A percentile compares a stretch with the other conserved stretches of the same genome.
These are phyloP conservation scores for Adineta ricciae DNA, from an alignment of 2,888 invertebrate species.

Conservation along the genomic window DNA sequence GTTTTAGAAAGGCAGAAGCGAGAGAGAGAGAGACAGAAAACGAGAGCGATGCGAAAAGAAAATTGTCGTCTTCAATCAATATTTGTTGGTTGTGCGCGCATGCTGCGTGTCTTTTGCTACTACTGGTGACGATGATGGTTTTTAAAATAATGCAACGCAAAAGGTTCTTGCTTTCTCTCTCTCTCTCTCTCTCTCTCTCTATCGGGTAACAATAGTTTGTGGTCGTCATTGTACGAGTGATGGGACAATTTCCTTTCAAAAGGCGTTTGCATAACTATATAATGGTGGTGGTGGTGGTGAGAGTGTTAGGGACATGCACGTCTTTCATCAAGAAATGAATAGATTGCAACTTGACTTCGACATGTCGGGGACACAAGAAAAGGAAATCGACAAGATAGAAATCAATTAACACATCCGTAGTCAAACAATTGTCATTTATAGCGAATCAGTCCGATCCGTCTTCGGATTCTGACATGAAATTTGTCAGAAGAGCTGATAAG, in stretches of 20 bases:
- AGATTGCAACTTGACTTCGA: not conserved
- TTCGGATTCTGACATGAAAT: not conserved
- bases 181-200: no score
- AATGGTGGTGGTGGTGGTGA: no score
- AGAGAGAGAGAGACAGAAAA: not conserved
- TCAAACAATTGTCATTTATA: not conserved
- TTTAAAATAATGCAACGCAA: not conserved
- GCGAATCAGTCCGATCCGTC: not conserved
- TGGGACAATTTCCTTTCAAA: not conserved
- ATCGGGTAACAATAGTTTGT: not conserved
- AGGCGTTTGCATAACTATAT: no score
- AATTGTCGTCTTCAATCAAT: not conserved
- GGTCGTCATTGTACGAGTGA: not conserved
- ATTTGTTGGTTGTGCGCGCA: not conserved
- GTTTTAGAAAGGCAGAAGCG: not conserved
- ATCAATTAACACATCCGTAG: not conserved
- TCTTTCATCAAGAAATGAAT: not conserved
- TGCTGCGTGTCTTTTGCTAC: constrained; percentile 2
- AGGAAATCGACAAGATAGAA: not conserved
- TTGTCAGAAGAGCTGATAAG: not conserved
- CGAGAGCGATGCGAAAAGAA: not conserved
- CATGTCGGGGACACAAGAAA: not conserved
- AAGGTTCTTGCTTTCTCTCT: not conserved
- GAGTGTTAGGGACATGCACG: not conserved
- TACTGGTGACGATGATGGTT: not conserved